Evolutionary conservation across 2,888 invertebrate genomes (phyloP), one percentile per base, ranked within the genome.

Genomic region (Pseudococcus viburni): DNA sequence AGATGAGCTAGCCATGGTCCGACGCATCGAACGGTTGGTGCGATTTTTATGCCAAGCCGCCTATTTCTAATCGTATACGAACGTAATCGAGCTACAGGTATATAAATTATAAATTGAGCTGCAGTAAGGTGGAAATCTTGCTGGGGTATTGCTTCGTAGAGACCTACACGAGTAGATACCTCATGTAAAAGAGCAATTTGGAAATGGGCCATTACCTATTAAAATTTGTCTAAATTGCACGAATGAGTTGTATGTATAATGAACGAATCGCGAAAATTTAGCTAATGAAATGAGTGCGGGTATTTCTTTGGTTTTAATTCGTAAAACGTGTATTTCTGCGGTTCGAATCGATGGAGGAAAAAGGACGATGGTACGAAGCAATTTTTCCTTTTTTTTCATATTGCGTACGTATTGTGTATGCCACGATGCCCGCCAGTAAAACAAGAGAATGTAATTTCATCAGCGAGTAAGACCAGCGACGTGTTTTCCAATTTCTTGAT

Each of bases 391-490:
- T 73, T 64, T 64, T 22, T 22, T 11, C 22, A 64, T 22, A 22
- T 64, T 64, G 11, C 22, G 42, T 42, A 42, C 9, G 8, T 42
- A 42, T 42, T 42, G 42, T 42, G 15, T 22, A 64, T 22, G 59
- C 19, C 59, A 59, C 19, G 0, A 19, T 59, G 59, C 59, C 19
- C 59, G 19, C 64, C 22, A 64, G 73, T 73, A 33, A 73, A 73
- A 73, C 73, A 33, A 73, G 5, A 33, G 33, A 73, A 73, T 73
- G 73, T 73, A 73, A 73, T 73, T 73, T 73, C 73, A 73, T 73
- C 73, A 33, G 33, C 73, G 73, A 73, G 33, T 33, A 33, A 73
- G 17, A 73, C 73, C 73, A 73, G 22, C 22, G 64, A 33, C 73
- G 33, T 73, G 33, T 73, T 73, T 64, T 73, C 73, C 73, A 73